These are phyloP conservation scores for Leuciscus waleckii DNA, from an alignment of 2,797 vertebrate species.

Conservation along the genomic window DNA sequence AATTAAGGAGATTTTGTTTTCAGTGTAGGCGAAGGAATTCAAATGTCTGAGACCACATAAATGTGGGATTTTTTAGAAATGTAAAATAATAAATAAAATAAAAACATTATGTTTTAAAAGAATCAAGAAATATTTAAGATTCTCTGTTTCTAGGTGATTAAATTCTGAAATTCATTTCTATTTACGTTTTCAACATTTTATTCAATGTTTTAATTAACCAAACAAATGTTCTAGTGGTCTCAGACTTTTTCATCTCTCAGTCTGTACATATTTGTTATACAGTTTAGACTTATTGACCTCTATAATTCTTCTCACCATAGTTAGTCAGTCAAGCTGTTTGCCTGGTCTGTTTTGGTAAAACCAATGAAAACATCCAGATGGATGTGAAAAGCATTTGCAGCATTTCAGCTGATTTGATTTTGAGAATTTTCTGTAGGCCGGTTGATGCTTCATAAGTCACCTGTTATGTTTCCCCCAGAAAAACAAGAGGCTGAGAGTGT, in stretches of 20 bases:
- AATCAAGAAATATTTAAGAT: background rate
- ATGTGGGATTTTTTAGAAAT: background rate
- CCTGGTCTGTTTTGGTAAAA: background rate
- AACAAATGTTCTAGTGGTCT: background rate
- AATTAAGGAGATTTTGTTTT: too few species aligned
- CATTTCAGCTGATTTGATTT: conserved; percentile 25
- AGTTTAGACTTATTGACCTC: background rate
- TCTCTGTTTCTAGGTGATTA: background rate
- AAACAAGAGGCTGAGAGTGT: conserved; percentile 32
- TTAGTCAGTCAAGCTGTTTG: background rate
- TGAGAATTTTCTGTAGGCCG: conserved; percentile 27
- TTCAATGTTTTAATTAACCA: background rate
- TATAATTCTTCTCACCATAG: background rate
- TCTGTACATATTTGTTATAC: background rate
- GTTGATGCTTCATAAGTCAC: conserved; percentile 40
- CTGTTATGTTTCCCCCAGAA: conserved; percentile 3
- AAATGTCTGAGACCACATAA: too few species aligned
- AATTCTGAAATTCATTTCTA: background rate
- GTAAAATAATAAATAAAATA: background rate
- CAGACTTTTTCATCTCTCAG: background rate
- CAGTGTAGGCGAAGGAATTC: too few species aligned
- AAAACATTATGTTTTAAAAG: background rate
- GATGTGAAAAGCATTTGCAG: background rate
- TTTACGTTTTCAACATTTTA: background rate
- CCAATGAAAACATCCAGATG: background rate